phyloP scores from a whole-genome alignment of 2,113 vertebrate genomes.

The Brienomyrus longianalis region DNA sequence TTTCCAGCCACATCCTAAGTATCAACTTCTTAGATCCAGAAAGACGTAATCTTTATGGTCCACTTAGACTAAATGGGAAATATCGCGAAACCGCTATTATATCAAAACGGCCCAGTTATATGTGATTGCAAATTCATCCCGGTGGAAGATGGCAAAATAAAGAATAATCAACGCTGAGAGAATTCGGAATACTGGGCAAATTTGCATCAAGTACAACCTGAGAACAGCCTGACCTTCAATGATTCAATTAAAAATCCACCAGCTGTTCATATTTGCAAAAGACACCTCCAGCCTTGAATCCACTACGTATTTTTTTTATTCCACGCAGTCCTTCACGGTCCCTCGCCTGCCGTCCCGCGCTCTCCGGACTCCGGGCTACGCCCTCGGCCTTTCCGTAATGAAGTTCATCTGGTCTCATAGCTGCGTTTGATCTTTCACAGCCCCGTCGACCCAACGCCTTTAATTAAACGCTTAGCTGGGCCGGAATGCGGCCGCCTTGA shows the following conservation, averaged over 20 bases:
- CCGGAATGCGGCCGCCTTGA: background rate
- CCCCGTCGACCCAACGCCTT: background rate
- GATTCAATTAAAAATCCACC: conserved; percentile 16
- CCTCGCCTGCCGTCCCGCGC: background rate
- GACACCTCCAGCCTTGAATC: background rate
- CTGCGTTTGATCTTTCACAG: conserved; percentile 11
- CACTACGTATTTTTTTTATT: background rate
- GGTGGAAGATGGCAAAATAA: background rate
- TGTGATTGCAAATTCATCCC: background rate
- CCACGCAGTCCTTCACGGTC: background rate
- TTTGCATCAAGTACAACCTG: conserved; percentile 2
- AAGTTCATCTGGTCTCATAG: conserved; percentile 16
- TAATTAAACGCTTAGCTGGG: conserved; percentile 21
- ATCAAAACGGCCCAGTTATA: background rate
- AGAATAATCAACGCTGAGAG: background rate
- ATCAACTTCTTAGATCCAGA: background rate
- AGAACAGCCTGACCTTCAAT: conserved; percentile 15
- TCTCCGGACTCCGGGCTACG: background rate
- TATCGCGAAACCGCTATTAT: background rate
- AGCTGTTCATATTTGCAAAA: conserved; percentile 13
- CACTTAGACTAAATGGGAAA: background rate
- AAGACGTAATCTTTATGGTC: background rate
- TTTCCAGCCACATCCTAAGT: background rate
- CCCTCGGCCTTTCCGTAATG: conserved; percentile 9
- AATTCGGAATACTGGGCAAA: background rate